Percentiles rank a stretch among this genome's conserved stretches.
These are phyloP conservation scores for Seira musarum DNA, from an alignment of 2,888 invertebrate genomes.

Conservation along the genomic window DNA sequence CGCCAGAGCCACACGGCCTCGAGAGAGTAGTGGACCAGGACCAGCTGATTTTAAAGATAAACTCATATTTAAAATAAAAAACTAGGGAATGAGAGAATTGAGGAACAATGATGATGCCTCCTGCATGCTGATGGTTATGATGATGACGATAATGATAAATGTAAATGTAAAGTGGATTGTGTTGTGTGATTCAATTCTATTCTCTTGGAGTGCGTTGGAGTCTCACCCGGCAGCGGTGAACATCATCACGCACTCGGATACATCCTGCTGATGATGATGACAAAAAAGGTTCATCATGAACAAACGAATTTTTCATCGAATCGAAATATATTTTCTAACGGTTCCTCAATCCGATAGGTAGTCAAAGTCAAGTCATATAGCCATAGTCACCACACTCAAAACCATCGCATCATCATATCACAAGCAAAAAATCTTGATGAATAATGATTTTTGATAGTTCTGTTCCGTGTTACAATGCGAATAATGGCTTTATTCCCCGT, in stretches of 20 bases:
- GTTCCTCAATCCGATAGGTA: constrained; percentile 3
- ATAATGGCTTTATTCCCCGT: constrained; percentile 35
- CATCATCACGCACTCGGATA: too few relatives aligned
- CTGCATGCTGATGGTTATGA: constrained; percentile 28
- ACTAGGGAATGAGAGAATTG: constrained; percentile 18
- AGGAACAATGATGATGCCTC: constrained; percentile 33
- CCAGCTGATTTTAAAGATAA: too few relatives aligned
- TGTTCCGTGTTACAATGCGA: not conserved
- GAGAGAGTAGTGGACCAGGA: not conserved
- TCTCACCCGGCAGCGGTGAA: too few relatives aligned
- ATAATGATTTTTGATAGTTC: constrained; percentile 27
- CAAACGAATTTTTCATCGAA: constrained; percentile 35
- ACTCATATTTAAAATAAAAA: not conserved
- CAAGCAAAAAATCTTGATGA: too few relatives aligned
- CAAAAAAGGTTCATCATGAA: too few relatives aligned
- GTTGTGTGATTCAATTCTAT: too few relatives aligned
- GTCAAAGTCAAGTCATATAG: not conserved
- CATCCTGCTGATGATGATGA: too few relatives aligned
- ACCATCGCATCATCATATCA: too few relatives aligned
- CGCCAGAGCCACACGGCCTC: not conserved
- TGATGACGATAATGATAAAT: too few relatives aligned
- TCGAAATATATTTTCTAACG: constrained; percentile 47
- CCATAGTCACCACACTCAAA: too few relatives aligned
- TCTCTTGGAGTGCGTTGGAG: too few relatives aligned
- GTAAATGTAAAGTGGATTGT: too few relatives aligned